A percentile compares a stretch with the other conserved stretches of the same genome.
Conservation (phyloP, 2,888 invertebrate species). For the Eristalis tenax region DNA sequence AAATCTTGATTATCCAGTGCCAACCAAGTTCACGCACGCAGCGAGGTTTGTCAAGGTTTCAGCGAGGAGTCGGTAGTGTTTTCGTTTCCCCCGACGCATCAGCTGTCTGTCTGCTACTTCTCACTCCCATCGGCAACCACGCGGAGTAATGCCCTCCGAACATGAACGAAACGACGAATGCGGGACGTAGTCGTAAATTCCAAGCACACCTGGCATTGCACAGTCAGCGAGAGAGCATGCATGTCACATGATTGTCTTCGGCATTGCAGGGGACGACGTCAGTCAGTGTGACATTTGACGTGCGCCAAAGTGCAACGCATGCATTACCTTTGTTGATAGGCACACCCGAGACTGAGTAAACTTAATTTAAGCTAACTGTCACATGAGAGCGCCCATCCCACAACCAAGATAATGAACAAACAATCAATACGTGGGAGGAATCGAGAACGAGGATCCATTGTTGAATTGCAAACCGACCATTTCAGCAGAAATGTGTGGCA, state of each 20-base stretch:
- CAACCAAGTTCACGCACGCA: background rate
- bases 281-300: background rate
- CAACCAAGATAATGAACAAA: background rate
- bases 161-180: background rate
- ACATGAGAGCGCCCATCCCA: background rate
- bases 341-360: constrained; percentile 12
- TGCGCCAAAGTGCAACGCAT: background rate
- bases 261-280: background rate
- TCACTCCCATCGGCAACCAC: background rate
- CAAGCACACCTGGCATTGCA: background rate
- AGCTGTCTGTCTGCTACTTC: background rate
- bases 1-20: constrained; percentile 8
- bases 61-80: background rate
- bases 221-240: background rate
- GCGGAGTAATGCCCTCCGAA: background rate
- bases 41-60: constrained; percentile 23
- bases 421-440: constrained; percentile 29
- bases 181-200: background rate
- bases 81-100: background rate
- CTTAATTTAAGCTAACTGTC: constrained; percentile 19
- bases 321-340: background rate
- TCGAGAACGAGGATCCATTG: background rate
- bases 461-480: constrained; percentile 17
- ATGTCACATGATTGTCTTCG: background rate
- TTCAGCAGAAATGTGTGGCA: constrained; percentile 21